A percentile compares a stretch with the other conserved stretches of the same genome.
Evolutionary conservation across 2,113 vertebrate species (phyloP).

Genomic region (Grantiella picta): DNA sequence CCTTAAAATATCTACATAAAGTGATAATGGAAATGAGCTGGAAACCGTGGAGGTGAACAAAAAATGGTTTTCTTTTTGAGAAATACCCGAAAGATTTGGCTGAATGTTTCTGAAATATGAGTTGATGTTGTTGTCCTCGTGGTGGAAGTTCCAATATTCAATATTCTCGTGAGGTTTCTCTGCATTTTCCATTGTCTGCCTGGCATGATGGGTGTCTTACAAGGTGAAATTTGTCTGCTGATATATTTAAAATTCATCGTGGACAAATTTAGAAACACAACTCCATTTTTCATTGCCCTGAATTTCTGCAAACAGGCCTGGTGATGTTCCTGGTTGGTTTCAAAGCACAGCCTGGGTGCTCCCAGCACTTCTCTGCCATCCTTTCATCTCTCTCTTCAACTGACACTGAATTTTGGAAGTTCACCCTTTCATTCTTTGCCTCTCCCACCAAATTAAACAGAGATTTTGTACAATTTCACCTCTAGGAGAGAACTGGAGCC

Average conservation of each 20-base stretch:
- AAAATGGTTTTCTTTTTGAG: not conserved
- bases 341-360: not conserved
- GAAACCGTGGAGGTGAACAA: not conserved
- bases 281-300: fast-evolving
- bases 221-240: not conserved
- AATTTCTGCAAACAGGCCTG: not conserved
- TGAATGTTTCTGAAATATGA: not conserved
- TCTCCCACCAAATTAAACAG: not conserved
- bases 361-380: not conserved
- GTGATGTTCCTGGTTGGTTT: not conserved
- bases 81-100: not conserved
- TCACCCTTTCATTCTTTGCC: not conserved
- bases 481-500: not conserved
- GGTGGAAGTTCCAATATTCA: not conserved
- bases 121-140: not conserved
- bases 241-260: fast-evolving
- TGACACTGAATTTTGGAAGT: not conserved
- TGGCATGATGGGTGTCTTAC: not conserved
- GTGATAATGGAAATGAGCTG: not conserved
- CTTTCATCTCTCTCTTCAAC: not conserved
- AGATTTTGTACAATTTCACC: not conserved
- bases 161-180: not conserved
- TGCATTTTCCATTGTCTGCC: not conserved
- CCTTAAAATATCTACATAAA: not conserved
- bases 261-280: not conserved